Percentiles rank a stretch among this genome's conserved stretches.
phyloP scores from a whole-genome alignment of 2,113 vertebrate species.

The Electrona antarctica region DNA sequence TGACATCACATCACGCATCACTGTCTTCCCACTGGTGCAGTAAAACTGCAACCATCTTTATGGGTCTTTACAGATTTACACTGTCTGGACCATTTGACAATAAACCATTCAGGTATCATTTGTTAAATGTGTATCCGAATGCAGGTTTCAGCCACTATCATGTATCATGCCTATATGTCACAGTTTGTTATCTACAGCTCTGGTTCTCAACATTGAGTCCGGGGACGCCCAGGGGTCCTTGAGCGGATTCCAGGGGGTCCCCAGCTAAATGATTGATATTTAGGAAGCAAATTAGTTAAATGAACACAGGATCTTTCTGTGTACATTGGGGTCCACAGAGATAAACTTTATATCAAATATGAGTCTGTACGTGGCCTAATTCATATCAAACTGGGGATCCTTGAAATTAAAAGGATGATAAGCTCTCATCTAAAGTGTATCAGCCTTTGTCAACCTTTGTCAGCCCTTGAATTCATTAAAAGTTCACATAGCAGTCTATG shows the following conservation, averaged over 20 bases:
- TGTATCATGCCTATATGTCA: slow-evolving; percentile 22
- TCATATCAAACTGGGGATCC: no score
- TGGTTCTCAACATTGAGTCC: no score
- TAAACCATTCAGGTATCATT: slow-evolving; percentile 55
- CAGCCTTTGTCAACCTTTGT: background rate
- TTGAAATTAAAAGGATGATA: no score
- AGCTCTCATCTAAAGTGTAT: background rate
- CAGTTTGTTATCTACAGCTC: background rate
- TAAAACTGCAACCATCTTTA: slow-evolving; percentile 28
- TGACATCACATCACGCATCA: background rate
- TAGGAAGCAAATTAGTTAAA: no score
- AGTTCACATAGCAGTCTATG: slow-evolving; percentile 1
- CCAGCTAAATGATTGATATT: no score
- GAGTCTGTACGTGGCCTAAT: no score
- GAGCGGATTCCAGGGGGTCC: no score
- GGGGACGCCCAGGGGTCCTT: no score
- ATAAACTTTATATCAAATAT: no score
- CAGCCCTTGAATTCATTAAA: slow-evolving; percentile 11
- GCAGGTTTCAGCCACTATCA: slow-evolving; percentile 19
- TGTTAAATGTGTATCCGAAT: slow-evolving; percentile 50
- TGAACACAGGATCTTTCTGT: no score
- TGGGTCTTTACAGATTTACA: slow-evolving; percentile 43
- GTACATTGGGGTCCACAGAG: no score
- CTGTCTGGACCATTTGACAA: slow-evolving; percentile 54
- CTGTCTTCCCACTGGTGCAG: background rate